Evolutionary conservation across 2,113 vertebrate species (phyloP).

Genomic region (Oncorhynchus mykiss): DNA sequence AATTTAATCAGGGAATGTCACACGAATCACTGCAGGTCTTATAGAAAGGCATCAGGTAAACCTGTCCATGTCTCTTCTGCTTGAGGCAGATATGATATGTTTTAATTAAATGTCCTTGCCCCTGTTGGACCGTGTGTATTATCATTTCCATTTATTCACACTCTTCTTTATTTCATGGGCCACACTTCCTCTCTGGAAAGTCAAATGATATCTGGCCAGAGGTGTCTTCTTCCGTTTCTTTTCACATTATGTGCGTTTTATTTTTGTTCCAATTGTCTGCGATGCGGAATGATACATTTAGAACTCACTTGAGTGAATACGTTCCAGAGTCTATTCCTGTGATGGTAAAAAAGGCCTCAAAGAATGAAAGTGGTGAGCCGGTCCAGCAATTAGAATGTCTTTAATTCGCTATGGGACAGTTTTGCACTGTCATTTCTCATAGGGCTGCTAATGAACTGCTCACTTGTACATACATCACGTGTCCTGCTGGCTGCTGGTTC

Average conservation of each 20-base stretch:
- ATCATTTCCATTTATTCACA: slow-evolving; percentile 10
- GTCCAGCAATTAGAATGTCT: slow-evolving; percentile 17
- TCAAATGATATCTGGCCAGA: slow-evolving; percentile 2
- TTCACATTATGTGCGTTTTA: not conserved
- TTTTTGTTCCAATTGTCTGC: not conserved
- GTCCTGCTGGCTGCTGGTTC: not conserved
- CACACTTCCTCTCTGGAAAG: not conserved
- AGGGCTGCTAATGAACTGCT: slow-evolving; percentile 20
- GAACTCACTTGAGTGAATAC: slow-evolving; percentile 18
- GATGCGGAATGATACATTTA: slow-evolving; percentile 25
- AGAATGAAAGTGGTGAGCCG: slow-evolving; percentile 21
- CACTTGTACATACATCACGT: slow-evolving; percentile 11
- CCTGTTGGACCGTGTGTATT: not conserved
- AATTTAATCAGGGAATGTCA: slow-evolving; percentile 20
- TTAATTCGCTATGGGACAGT: slow-evolving; percentile 14
- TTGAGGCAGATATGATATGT: slow-evolving; percentile 7
- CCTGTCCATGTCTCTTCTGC: not conserved
- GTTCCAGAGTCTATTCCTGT: slow-evolving; percentile 12
- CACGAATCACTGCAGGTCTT: slow-evolving; percentile 30
- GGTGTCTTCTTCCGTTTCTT: slow-evolving; percentile 6
- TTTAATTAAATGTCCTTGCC: slow-evolving; percentile 23
- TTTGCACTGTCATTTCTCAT: slow-evolving; percentile 22
- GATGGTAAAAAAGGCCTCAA: slow-evolving; percentile 23
- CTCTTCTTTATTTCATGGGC: not conserved
- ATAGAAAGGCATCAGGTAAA: slow-evolving; percentile 18